These are phyloP conservation scores for Platorchestia sp. DNA, from an alignment of 1,140 invertebrate species.

Conservation along the genomic window DNA sequence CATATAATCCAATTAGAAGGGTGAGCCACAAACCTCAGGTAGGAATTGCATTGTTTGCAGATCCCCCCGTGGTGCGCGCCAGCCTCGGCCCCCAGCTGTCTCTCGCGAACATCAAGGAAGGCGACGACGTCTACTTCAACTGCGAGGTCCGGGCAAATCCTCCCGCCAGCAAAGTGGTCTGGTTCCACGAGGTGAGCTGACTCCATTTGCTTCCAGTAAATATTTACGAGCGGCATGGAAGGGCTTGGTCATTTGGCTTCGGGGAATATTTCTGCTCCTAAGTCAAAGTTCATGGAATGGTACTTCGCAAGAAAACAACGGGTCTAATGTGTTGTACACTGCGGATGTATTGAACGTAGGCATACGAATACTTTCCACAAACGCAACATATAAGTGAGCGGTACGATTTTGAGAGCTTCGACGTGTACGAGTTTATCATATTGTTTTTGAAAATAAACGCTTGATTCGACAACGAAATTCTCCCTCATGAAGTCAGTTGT, in stretches of 20 bases:
- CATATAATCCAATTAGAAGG: not conserved
- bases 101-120: slow-evolving; percentile 78
- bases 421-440: not conserved
- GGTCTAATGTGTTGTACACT: no score
- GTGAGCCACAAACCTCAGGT: not conserved
- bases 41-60: slow-evolving; percentile 29
- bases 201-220: not conserved
- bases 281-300: no score
- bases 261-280: no score
- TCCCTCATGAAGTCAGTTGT: no score
- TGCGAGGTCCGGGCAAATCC: slow-evolving; percentile 88
- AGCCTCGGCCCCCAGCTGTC: slow-evolving; percentile 59
- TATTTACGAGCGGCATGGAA: not conserved
- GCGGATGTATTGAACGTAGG: no score
- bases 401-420: no score
- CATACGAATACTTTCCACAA: no score
- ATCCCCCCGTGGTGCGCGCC: slow-evolving; percentile 58
- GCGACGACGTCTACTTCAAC: slow-evolving; percentile 92
- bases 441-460: not conserved
- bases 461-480: not conserved
- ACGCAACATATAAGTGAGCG: no score
- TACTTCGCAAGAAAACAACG: no score
- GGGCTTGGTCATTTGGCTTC: not conserved
- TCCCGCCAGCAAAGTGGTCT: slow-evolving; percentile 88
- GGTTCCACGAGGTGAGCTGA: slow-evolving; percentile 86